Evolutionary conservation across 1,140 invertebrate genomes (phyloP), one percentile per base, ranked within the genome.

Genomic region (Odontomachus brunneus): DNA sequence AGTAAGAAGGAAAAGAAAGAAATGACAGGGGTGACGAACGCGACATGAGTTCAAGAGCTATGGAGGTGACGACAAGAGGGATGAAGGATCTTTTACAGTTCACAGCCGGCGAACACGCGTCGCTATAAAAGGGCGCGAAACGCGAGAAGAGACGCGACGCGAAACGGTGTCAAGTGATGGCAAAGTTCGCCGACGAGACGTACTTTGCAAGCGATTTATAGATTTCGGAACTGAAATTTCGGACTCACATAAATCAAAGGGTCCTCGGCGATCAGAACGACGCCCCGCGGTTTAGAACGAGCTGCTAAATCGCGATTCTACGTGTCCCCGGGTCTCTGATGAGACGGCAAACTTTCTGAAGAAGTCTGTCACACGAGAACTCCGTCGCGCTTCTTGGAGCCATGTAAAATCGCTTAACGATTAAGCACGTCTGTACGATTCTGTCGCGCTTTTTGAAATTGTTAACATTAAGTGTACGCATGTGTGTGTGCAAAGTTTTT

Each of bases 51-150:
- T 69, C 22, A 33, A 44, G 53, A 57, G 57, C 29, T 62, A 74
- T 62, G 59, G 29, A 33, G 59, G 73, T 65, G 65, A 44, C 62
- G 73, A 33, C n/a, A 38, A 74, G 71, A 38, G 73, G 24, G 22
- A 69, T 78, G 65, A 78, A 67, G 63, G 33, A 71, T 69, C 75
- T 80, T 80, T 80, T 71, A 80, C 65, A 57, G 65, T 80, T 80
- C 75, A 80, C 75, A 80, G 65, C 75, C 65, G 22, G 51, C 22
- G 75, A 78, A 26, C 48, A 67, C 48, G 63, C 73, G 59, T 75
- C 9, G 24, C 48, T 33, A 17, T 80, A 57, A 78, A 69, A 67
- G 75, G 22, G 2, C 51, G 51, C 75, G 49, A 80, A 26, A 38
- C 48, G 69, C 29, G 26, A 51, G 66, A 78, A 63, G 63, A 57